phyloP scores from a whole-genome alignment of 2,888 invertebrate genomes.

The Hyalella azteca region DNA sequence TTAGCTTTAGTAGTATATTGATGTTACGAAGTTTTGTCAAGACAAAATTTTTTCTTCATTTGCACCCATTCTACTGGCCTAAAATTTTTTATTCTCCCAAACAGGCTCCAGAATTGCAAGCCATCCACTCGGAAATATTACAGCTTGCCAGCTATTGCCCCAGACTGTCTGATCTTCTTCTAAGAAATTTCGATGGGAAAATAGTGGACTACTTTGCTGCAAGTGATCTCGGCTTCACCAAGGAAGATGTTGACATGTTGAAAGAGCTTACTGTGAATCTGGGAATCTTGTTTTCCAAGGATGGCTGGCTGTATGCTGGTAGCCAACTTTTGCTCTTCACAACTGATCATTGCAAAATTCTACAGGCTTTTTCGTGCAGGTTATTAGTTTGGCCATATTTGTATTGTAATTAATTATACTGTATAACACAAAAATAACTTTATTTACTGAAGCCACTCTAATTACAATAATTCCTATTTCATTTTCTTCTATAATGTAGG shows the following conservation, averaged over 20 bases:
- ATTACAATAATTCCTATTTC: not conserved
- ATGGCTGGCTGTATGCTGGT: not conserved
- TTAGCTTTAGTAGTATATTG: not conserved
- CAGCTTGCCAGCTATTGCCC: not conserved
- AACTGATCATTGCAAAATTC: not conserved
- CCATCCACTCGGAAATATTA: not conserved
- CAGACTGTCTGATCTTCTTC: not conserved
- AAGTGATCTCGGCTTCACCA: not conserved
- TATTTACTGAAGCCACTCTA: too few relatives aligned
- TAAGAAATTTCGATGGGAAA: not conserved
- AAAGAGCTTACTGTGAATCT: not conserved
- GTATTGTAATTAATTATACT: too few relatives aligned
- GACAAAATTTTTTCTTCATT: not conserved
- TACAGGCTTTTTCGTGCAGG: not conserved
- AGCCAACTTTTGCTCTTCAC: not conserved
- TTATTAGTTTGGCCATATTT: too few relatives aligned
- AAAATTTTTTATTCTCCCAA: too few relatives aligned
- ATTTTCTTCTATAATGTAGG: not conserved
- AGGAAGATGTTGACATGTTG: not conserved
- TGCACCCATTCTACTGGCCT: not conserved
- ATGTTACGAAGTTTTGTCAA: not conserved
- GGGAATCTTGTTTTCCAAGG: not conserved
- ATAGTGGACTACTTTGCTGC: not conserved
- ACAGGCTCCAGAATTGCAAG: not conserved
- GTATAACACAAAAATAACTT: too few relatives aligned